Percentiles rank a stretch among this genome's conserved stretches.
Evolutionary conservation across 1,140 invertebrate genomes (phyloP).

Genomic region (Pogonognathellus flavescens): DNA sequence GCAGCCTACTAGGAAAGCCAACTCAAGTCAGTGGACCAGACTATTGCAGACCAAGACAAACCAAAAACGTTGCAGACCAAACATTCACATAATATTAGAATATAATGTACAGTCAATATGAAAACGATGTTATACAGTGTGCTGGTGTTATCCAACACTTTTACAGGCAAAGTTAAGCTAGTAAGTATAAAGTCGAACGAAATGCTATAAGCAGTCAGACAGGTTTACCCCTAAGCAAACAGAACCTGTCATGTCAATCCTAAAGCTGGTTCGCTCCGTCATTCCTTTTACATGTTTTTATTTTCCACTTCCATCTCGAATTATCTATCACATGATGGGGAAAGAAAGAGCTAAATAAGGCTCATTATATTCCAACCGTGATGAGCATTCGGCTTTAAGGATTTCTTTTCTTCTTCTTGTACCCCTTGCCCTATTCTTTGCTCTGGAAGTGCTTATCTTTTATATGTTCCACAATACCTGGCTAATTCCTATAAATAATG

Average conservation of each 20-base stretch:
- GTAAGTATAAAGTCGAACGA: slow-evolving; percentile 12
- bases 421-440: background rate
- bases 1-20: background rate
- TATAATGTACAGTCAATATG: background rate
- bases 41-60: background rate
- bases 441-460: background rate
- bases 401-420: background rate
- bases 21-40: background rate
- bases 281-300: slow-evolving; percentile 47
- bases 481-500: too few species aligned
- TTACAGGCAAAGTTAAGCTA: background rate
- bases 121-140: background rate
- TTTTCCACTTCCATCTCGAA: slow-evolving; percentile 44
- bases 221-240: slow-evolving; percentile 49
- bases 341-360: slow-evolving; percentile 37
- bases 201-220: slow-evolving; percentile 28
- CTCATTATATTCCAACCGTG: slow-evolving; percentile 48
- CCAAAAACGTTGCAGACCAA: slow-evolving; percentile 3
- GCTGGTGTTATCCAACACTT: background rate
- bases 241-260: slow-evolving; percentile 49
- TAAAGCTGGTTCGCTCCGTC: slow-evolving; percentile 45
- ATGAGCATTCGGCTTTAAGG: slow-evolving; percentile 7
- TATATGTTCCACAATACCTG: background rate
- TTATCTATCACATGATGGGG: slow-evolving; percentile 46
- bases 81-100: background rate